Conservation (phyloP, 1,140 invertebrate genomes). For the Bilobella aurantiaca region DNA sequence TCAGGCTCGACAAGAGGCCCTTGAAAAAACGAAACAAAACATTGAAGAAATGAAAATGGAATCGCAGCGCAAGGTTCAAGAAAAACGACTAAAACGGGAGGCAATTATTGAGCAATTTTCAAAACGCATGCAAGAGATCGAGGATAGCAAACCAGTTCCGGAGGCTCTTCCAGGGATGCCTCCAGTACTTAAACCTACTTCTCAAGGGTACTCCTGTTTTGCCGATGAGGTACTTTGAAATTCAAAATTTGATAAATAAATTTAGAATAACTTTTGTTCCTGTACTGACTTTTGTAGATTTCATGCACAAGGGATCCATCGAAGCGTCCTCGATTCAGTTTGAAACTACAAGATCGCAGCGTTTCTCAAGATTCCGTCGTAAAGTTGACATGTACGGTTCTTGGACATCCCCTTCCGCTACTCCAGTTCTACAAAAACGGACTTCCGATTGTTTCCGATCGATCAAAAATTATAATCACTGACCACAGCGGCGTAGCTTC, state of each 20-base stretch:
- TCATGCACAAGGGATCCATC: not conserved
- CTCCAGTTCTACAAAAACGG: conserved; percentile 76
- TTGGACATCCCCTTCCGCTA: conserved; percentile 65
- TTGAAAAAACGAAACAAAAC: not conserved
- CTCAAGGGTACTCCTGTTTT: conserved; percentile 17
- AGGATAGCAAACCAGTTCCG: not conserved
- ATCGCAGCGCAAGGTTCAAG: not conserved
- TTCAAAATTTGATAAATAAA: not conserved
- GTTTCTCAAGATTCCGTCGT: conserved; percentile 53
- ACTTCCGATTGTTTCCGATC: conserved; percentile 39
- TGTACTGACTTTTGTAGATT: not conserved
- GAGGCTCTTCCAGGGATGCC: not conserved
- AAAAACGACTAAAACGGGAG: not conserved
- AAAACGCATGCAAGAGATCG: not conserved
- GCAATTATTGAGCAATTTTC: not conserved
- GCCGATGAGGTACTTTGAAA: conserved; percentile 4
- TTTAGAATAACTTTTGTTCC: not conserved
- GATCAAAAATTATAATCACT: conserved; percentile 45
- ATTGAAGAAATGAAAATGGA: not conserved
- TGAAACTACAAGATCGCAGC: conserved; percentile 63
- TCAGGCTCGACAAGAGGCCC: not conserved
- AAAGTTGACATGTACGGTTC: conserved; percentile 72
- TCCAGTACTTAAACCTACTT: not conserved
- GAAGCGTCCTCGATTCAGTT: conserved; percentile 60
- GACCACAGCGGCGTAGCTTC: conserved; percentile 57